These are phyloP conservation scores for Lottia scabra DNA, from an alignment of 2,888 invertebrate species.

Conservation along the genomic window DNA sequence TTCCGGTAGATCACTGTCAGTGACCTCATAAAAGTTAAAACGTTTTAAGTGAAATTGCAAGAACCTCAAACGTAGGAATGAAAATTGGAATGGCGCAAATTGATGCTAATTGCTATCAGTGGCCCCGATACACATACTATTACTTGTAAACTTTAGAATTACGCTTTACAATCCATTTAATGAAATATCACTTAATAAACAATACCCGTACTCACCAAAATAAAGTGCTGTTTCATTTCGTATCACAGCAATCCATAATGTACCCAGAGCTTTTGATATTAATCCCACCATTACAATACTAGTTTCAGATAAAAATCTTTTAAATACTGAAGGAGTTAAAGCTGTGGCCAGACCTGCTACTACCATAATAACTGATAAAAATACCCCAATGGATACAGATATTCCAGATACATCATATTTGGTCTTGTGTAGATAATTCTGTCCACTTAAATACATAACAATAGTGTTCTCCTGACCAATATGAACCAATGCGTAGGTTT, in stretches of 20 bases:
- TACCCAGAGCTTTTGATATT: conserved; percentile 65
- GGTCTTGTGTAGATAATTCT: conserved; percentile 38
- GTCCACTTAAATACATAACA: conserved; percentile 61
- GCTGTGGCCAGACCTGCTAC: conserved; percentile 57
- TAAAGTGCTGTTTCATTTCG: conserved; percentile 60
- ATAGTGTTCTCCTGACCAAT: conserved; percentile 66
- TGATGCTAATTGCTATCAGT: too few relatives aligned
- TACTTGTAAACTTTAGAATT: too few relatives aligned
- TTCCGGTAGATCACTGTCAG: too few relatives aligned
- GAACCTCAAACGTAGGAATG: too few relatives aligned
- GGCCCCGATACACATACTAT: too few relatives aligned
- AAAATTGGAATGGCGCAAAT: too few relatives aligned
- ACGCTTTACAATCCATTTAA: too few relatives aligned
- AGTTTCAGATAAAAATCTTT: conserved; percentile 53
- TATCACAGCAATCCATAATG: conserved; percentile 63
- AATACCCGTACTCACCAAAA: conserved; percentile 52
- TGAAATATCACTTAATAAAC: too few relatives aligned
- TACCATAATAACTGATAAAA: conserved; percentile 57
- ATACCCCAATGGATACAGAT: conserved; percentile 56
- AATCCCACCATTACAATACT: conserved; percentile 62
- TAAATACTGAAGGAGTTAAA: conserved; percentile 51
- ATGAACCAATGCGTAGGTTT: conserved; percentile 65
- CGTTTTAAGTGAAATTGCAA: too few relatives aligned
- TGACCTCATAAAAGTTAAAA: too few relatives aligned
- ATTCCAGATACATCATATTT: conserved; percentile 42